Evolutionary conservation across 1,140 invertebrate genomes (phyloP).

Genomic region (Euwallacea fornicatus): DNA sequence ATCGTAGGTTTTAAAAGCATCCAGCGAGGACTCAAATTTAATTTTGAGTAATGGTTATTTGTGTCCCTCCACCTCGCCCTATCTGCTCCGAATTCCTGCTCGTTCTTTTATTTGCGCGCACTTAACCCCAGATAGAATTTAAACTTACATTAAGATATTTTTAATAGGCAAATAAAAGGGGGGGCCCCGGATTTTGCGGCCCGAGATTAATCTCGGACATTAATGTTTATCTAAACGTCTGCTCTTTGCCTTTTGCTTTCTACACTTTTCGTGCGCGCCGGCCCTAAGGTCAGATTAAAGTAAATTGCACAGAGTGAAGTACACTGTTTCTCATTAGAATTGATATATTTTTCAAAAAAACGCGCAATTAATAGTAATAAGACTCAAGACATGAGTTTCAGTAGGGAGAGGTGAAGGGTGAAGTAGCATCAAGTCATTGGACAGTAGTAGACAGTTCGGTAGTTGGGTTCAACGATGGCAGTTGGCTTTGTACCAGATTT

Average conservation of each 20-base stretch:
- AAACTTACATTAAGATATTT: conserved; percentile 54
- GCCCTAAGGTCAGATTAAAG: too few relatives aligned
- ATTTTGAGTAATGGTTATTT: conserved; percentile 30
- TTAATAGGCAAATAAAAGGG: conserved; percentile 51
- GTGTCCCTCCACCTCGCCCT: conserved; percentile 18
- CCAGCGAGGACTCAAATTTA: conserved; percentile 16
- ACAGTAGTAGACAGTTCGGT: too few relatives aligned
- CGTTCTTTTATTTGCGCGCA: conserved; percentile 48
- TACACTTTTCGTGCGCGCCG: not conserved
- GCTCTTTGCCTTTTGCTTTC: conserved; percentile 26
- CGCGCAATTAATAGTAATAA: too few relatives aligned
- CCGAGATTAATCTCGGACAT: conserved; percentile 46
- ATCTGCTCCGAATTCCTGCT: conserved; percentile 16
- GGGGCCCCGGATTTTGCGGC: conserved; percentile 41
- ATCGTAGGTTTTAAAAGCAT: not conserved
- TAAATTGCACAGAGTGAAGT: too few relatives aligned
- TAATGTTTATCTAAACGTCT: conserved; percentile 47
- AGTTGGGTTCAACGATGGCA: too few relatives aligned
- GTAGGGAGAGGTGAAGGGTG: not conserved
- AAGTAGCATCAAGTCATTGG: too few relatives aligned
- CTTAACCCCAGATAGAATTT: conserved; percentile 53
- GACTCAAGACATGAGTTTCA: too few relatives aligned
- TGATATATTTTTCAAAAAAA: too few relatives aligned
- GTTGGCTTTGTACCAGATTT: too few relatives aligned
- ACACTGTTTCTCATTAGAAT: too few relatives aligned